Conservation (phyloP, 2,113 vertebrate genomes). For the Lagopus leucura region DNA sequence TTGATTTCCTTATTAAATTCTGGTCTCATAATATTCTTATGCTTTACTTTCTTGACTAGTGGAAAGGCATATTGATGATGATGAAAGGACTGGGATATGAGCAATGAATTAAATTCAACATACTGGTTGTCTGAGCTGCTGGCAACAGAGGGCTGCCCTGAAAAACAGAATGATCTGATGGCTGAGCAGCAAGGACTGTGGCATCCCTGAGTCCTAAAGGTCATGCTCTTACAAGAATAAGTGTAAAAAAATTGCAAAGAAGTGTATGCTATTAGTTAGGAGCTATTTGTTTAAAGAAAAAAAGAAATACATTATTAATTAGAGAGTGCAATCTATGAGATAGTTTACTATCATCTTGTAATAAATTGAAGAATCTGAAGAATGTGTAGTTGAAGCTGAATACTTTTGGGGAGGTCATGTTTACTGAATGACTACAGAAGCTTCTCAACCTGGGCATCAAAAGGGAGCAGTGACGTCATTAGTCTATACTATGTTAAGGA, state of each 20-base stretch:
- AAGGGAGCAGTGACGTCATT: background rate
- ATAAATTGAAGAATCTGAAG: fast-evolving
- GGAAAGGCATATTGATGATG: background rate
- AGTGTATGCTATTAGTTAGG: background rate
- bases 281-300: background rate
- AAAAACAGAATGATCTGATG: background rate
- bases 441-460: background rate
- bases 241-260: background rate
- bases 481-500: background rate
- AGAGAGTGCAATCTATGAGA: background rate
- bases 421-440: background rate
- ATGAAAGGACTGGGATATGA: background rate
- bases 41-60: background rate
- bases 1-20: background rate
- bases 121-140: background rate
- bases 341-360: background rate
- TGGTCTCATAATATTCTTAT: background rate
- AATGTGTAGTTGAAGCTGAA: background rate
- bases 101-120: background rate
- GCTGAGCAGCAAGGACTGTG: background rate
- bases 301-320: background rate
- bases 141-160: background rate
- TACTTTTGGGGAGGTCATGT: background rate
- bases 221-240: background rate
- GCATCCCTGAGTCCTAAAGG: background rate